Evolutionary conservation across 2,888 invertebrate genomes (phyloP).

Genomic region (Pseudolycoriella hygida): DNA sequence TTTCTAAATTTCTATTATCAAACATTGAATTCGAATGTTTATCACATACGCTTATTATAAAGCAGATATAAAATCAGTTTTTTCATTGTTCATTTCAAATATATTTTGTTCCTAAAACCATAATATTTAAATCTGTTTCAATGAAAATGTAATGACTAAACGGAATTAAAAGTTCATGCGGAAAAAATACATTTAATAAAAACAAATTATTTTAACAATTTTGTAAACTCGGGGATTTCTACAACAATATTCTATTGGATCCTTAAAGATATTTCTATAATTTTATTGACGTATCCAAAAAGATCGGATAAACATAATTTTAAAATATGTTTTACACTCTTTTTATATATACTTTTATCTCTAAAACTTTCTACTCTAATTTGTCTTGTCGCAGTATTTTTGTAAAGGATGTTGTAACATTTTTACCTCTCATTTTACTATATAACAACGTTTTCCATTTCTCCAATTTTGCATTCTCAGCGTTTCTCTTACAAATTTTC

Average conservation of each 20-base stretch:
- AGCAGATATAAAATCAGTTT: slow-evolving; percentile 4
- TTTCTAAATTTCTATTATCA: not conserved
- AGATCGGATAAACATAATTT: not conserved
- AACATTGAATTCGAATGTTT: slow-evolving; percentile 2
- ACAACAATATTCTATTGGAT: too few relatives aligned
- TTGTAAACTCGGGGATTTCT: too few relatives aligned
- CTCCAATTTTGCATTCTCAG: not conserved
- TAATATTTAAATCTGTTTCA: too few relatives aligned
- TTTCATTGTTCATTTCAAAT: too few relatives aligned
- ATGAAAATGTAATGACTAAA: too few relatives aligned
- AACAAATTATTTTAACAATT: too few relatives aligned
- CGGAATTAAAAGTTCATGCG: too few relatives aligned
- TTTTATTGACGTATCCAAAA: too few relatives aligned
- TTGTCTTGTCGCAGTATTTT: not conserved
- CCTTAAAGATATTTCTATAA: too few relatives aligned
- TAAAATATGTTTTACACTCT: not conserved
- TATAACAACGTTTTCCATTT: not conserved
- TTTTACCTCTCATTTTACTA: not conserved
- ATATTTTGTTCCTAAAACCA: too few relatives aligned
- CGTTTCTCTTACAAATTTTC: not conserved
- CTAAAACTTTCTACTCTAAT: not conserved
- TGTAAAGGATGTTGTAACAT: not conserved
- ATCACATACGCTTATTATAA: slow-evolving; percentile 6
- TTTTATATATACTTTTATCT: too few relatives aligned
- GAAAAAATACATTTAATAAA: too few relatives aligned